These are phyloP conservation scores for Catamblyrhynchus diadema DNA, from an alignment of 2,797 vertebrate genomes.

Conservation along the genomic window DNA sequence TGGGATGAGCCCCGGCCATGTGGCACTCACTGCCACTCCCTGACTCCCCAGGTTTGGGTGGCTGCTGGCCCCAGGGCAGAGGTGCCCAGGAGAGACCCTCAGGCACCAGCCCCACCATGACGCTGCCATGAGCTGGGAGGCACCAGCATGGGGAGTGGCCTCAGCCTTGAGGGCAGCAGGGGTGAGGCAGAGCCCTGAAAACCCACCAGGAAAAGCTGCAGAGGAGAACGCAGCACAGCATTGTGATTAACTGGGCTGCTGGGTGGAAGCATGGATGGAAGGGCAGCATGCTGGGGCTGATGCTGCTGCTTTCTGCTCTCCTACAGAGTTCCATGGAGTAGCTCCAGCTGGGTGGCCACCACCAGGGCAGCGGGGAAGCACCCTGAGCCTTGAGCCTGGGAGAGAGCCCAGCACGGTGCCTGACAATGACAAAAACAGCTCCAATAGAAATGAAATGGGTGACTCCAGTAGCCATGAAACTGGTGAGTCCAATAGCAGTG, in stretches of 20 bases:
- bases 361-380: fast-evolving
- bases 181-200: not conserved
- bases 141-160: fast-evolving
- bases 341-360: not conserved
- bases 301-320: not conserved
- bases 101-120: not conserved
- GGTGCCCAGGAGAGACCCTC: not conserved
- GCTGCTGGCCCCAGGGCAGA: not conserved
- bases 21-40: fast-evolving
- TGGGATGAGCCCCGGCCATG: fast-evolving
- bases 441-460: fast-evolving
- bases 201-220: not conserved
- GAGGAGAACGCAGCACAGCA: not conserved
- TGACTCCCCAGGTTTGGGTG: fast-evolving
- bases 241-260: fast-evolving
- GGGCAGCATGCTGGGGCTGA: not conserved
- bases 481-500: fast-evolving
- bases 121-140: fast-evolving
- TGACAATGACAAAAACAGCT: not conserved
- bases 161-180: not conserved
- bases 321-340: not conserved
- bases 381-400: not conserved
- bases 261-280: not conserved
- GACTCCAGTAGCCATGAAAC: fast-evolving
- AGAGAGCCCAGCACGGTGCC: fast-evolving